Evolutionary conservation across 2,113 vertebrate genomes (phyloP).

Genomic region (Corythaixoides concolor): DNA sequence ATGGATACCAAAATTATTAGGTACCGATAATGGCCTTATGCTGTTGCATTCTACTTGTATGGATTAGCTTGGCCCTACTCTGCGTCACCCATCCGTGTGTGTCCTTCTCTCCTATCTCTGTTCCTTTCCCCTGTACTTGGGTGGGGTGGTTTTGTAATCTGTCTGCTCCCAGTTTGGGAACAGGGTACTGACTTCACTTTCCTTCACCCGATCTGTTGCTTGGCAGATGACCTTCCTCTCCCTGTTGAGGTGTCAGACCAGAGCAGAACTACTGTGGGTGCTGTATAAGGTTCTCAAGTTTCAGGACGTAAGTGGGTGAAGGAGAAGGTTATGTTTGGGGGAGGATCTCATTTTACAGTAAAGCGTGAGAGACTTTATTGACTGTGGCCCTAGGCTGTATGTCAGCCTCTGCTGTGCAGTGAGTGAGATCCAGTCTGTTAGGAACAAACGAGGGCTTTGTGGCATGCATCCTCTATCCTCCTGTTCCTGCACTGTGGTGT

Average conservation of each 20-base stretch:
- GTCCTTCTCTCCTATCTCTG: not conserved
- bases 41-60: not conserved
- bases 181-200: not conserved
- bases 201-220: not conserved
- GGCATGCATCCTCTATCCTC: not conserved
- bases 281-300: not conserved
- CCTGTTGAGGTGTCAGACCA: not conserved
- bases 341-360: not conserved
- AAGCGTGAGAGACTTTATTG: not conserved
- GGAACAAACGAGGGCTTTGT: not conserved
- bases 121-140: not conserved
- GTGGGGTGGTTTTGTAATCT: not conserved
- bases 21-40: not conserved
- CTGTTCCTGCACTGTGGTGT: not conserved
- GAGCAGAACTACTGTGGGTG: not conserved
- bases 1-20: not conserved
- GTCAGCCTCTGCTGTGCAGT: not conserved
- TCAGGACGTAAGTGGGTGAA: not conserved
- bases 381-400: not conserved
- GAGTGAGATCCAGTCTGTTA: not conserved
- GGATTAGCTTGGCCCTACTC: not conserved
- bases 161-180: not conserved
- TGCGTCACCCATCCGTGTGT: not conserved
- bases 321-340: not conserved
- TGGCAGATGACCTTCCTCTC: not conserved